Conservation (phyloP, 2,888 invertebrate genomes). For the Cheilosia scutellata region DNA sequence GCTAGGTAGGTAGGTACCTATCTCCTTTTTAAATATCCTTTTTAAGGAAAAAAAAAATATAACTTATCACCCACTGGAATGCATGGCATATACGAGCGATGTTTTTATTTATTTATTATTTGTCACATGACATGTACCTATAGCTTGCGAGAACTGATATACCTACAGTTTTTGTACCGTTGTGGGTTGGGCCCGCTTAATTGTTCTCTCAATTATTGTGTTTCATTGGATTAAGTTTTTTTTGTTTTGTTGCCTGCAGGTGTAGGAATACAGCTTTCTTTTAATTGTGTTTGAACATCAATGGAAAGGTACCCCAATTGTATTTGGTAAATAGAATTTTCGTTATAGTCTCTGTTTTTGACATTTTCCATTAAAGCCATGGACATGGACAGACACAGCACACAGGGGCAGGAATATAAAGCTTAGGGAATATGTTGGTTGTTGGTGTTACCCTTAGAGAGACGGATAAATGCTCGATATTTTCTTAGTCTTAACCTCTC, state of each 20-base stretch:
- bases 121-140: neutral
- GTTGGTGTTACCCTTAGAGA: no score
- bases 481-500: no score
- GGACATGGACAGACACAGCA: no score
- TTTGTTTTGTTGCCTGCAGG: neutral
- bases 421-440: no score
- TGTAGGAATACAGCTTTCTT: neutral
- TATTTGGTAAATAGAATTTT: neutral
- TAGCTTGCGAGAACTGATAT: neutral
- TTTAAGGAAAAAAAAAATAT: neutral
- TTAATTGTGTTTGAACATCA: slow-evolving; percentile 25
- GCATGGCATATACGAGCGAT: neutral
- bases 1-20: no score
- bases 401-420: no score
- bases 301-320: neutral
- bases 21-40: slow-evolving; percentile 11
- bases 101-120: neutral
- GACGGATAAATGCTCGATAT: no score
- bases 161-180: neutral
- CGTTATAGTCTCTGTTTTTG: neutral
- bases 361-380: neutral
- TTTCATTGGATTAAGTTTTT: slow-evolving; percentile 1
- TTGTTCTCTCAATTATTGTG: slow-evolving; percentile 11
- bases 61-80: slow-evolving; percentile 16
- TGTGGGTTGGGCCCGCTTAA: neutral